phyloP scores from a whole-genome alignment of 2,113 vertebrate genomes.

The Plecturocebus donacophilus region DNA sequence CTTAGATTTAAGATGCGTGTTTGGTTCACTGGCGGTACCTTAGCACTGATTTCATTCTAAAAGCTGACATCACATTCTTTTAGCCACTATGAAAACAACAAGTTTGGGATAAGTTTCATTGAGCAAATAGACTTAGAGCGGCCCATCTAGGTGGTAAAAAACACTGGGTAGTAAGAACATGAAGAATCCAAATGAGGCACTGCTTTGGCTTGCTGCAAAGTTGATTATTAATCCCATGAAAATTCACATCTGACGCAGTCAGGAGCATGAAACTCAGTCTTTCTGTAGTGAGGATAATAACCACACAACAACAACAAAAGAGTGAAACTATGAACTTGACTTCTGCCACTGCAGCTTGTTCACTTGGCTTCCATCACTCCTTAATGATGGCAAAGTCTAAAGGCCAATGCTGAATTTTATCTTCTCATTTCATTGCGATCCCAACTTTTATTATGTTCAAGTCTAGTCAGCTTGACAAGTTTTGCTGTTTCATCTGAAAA shows the following conservation, averaged over 20 bases:
- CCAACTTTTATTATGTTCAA: not conserved
- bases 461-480: not conserved
- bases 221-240: not conserved
- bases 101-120: not conserved
- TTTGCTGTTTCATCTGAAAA: conserved; percentile 41
- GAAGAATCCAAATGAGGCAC: not conserved
- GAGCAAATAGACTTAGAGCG: not conserved
- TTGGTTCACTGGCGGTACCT: not conserved
- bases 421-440: not conserved
- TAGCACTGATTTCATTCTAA: not conserved
- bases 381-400: not conserved
- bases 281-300: not conserved
- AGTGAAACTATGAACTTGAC: not conserved
- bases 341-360: not conserved
- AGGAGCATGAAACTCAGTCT: not conserved
- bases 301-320: not conserved
- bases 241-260: not conserved
- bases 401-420: not conserved
- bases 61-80: not conserved
- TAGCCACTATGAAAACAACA: not conserved
- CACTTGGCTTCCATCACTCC: not conserved
- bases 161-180: not conserved
- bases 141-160: not conserved
- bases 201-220: not conserved
- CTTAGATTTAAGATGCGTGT: not conserved